Conservation (phyloP, 2,113 vertebrate species). For the Rhabdomys dilectus region DNA sequence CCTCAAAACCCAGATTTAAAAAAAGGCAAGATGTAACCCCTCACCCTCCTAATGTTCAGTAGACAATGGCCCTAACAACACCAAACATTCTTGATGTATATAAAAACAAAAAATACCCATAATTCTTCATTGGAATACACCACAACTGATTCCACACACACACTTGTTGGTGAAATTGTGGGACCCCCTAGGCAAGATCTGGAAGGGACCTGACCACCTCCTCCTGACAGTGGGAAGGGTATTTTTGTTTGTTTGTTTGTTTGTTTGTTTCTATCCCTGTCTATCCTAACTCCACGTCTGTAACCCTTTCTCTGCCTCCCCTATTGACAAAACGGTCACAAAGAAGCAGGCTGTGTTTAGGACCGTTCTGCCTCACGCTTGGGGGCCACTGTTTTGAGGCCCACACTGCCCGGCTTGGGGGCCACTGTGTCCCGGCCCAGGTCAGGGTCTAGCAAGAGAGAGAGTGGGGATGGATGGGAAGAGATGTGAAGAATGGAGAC, state of each 20-base stretch:
- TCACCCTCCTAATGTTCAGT: not conserved
- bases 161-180: not conserved
- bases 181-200: not conserved
- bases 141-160: not conserved
- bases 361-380: too few relatives aligned
- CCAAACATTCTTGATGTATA: not conserved
- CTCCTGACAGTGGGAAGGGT: not conserved
- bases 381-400: too few relatives aligned
- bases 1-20: not conserved
- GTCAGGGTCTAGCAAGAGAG: too few relatives aligned
- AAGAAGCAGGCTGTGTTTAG: too few relatives aligned
- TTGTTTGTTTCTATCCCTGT: not conserved
- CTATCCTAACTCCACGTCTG: not conserved
- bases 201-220: not conserved
- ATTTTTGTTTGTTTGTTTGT: not conserved
- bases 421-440: too few relatives aligned
- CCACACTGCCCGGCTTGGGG: too few relatives aligned
- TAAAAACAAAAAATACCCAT: not conserved
- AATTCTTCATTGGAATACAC: not conserved
- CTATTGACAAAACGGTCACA: not conserved
- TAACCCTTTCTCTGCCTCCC: not conserved
- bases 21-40: not conserved
- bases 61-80: not conserved
- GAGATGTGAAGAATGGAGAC: too few relatives aligned
- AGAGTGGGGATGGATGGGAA: too few relatives aligned